Evolutionary conservation across 2,797 vertebrate species (phyloP).

Genomic region (Saxicola maurus): DNA sequence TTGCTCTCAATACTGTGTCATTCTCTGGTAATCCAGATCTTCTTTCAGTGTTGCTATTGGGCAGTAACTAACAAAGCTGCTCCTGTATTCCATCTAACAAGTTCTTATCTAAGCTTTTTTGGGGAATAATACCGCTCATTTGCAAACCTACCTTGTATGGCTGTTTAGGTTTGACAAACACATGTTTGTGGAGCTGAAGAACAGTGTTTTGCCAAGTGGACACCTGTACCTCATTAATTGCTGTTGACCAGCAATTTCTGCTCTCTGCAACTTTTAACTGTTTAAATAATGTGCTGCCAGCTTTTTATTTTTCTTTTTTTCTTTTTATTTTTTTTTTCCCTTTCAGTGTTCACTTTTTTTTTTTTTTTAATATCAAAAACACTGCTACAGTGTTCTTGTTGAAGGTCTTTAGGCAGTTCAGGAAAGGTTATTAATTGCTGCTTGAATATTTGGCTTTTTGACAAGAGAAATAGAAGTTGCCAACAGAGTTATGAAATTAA

Average conservation of each 20-base stretch:
- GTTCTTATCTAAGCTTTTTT: background rate
- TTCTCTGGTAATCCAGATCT: background rate
- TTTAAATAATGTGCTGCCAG: background rate
- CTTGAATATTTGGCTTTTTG: background rate
- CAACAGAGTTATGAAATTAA: background rate
- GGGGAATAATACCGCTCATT: background rate
- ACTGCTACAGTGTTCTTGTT: background rate
- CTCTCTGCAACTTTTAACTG: background rate
- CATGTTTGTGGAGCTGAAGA: background rate
- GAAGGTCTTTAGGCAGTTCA: background rate
- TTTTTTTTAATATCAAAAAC: background rate
- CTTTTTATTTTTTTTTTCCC: too few relatives aligned
- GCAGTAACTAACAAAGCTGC: background rate
- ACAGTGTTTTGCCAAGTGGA: background rate
- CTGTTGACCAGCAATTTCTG: background rate
- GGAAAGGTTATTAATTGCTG: background rate
- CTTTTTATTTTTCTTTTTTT: background rate
- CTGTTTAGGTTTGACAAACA: background rate
- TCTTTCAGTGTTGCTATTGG: background rate
- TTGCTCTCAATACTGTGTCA: background rate
- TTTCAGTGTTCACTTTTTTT: background rate
- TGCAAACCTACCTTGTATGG: background rate
- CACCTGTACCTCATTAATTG: background rate
- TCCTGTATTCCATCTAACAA: background rate
- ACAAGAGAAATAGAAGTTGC: background rate